phyloP scores from a whole-genome alignment of 2,888 invertebrate species.

The Drosophila stalkeri region DNA sequence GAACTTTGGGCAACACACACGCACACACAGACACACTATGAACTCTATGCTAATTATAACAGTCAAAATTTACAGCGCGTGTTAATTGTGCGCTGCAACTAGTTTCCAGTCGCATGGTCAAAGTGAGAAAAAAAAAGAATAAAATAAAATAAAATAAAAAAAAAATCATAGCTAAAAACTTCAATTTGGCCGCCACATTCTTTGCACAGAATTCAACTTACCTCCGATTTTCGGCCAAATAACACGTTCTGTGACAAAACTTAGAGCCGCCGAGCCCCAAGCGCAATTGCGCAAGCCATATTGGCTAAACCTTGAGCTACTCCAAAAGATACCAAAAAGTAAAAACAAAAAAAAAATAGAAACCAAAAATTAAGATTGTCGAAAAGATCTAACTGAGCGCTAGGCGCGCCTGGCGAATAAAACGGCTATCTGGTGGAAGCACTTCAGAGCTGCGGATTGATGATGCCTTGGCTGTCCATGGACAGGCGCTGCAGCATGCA shows the following conservation, averaged over 20 bases:
- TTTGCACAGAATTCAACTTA: conserved; percentile 64
- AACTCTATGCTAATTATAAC: conserved; percentile 31
- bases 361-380: conserved; percentile 6
- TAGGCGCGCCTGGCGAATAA: conserved; percentile 54
- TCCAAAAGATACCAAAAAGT: conserved; percentile 50
- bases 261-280: conserved; percentile 18
- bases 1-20: conserved; percentile 16
- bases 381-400: conserved; percentile 32
- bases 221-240: conserved; percentile 65
- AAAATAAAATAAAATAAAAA: neutral
- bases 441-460: conserved; percentile 21
- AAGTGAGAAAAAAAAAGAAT: neutral
- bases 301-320: conserved; percentile 74
- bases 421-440: conserved; percentile 45
- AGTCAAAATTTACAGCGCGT: conserved; percentile 21
- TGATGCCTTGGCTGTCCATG: conserved; percentile 28
- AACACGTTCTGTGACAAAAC: conserved; percentile 61
- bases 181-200: conserved; percentile 73
- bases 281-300: conserved; percentile 70
- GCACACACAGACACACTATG: neutral
- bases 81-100: conserved; percentile 14
- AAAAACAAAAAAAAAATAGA: conserved; percentile 19
- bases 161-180: conserved; percentile 18
- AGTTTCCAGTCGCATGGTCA: conserved; percentile 16
- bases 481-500: conserved; percentile 29